These are phyloP conservation scores for Mycalesis mineus DNA, from an alignment of 2,888 invertebrate species.

Conservation along the genomic window DNA sequence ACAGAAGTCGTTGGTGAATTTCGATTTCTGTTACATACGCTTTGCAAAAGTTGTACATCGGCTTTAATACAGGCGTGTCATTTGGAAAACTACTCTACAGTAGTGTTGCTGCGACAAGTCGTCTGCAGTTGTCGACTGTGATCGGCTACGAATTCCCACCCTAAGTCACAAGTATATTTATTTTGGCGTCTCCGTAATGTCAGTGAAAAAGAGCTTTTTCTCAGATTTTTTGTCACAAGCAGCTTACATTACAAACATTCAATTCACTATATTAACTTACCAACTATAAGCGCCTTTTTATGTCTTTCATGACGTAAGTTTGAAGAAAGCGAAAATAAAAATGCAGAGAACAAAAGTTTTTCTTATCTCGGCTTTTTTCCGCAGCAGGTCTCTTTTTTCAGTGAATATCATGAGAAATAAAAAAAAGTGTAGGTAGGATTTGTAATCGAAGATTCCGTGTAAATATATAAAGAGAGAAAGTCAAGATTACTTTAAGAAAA, in stretches of 20 bases:
- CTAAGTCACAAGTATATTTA: neutral
- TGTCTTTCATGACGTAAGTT: constrained; percentile 19
- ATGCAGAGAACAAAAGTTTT: constrained; percentile 9
- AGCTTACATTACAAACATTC: constrained; percentile 7
- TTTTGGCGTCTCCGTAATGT: neutral
- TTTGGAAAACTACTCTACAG: no score
- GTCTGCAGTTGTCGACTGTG: no score
- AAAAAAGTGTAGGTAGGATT: neutral
- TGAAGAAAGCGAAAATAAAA: constrained; percentile 17
- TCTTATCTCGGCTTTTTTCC: constrained; percentile 5
- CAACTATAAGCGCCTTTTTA: constrained; percentile 13
- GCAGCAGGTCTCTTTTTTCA: constrained; percentile 6
- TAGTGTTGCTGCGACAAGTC: no score
- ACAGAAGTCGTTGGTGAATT: no score
- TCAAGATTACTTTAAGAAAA: no score
- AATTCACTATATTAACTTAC: constrained; percentile 11
- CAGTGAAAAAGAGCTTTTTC: neutral
- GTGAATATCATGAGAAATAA: neutral
- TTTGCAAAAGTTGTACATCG: no score
- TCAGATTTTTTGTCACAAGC: neutral
- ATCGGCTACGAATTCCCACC: no score
- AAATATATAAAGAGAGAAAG: neutral
- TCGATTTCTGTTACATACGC: no score
- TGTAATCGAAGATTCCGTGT: neutral
- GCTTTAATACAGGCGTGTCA: no score